phyloP scores from a whole-genome alignment of 2,888 invertebrate genomes.

The Charanyca ferruginea region DNA sequence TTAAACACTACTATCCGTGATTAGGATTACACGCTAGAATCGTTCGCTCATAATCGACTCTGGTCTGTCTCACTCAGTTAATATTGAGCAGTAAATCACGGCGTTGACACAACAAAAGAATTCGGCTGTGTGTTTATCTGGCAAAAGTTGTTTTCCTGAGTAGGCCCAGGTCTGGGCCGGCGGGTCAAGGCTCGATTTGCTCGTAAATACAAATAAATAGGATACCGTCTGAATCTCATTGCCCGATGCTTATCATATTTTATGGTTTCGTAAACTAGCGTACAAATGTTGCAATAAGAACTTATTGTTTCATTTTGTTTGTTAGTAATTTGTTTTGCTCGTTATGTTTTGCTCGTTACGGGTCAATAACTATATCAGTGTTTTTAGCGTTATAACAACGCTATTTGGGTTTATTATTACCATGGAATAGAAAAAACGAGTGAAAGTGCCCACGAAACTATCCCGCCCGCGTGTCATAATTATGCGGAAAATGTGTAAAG shows the following conservation, averaged over 20 bases:
- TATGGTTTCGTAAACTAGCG: slow-evolving; percentile 83
- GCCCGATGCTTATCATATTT: slow-evolving; percentile 88
- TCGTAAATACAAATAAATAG: slow-evolving; percentile 89
- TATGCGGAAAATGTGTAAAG: too few relatives aligned
- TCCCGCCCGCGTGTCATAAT: too few relatives aligned
- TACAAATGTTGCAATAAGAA: slow-evolving; percentile 81
- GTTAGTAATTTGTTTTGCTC: slow-evolving; percentile 23
- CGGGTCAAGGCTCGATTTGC: slow-evolving; percentile 83
- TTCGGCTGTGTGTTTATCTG: slow-evolving; percentile 74
- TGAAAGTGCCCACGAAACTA: too few relatives aligned
- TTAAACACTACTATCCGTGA: slow-evolving; percentile 70
- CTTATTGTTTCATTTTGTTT: slow-evolving; percentile 75
- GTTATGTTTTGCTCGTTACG: not conserved
- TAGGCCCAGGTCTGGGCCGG: slow-evolving; percentile 68
- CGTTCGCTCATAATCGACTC: slow-evolving; percentile 55
- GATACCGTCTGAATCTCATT: slow-evolving; percentile 84
- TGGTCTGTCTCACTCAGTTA: slow-evolving; percentile 60
- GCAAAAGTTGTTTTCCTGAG: slow-evolving; percentile 78
- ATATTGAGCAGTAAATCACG: slow-evolving; percentile 73
- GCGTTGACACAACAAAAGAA: slow-evolving; percentile 69
- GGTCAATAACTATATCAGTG: slow-evolving; percentile 1
- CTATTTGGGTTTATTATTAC: not conserved
- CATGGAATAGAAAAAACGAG: too few relatives aligned
- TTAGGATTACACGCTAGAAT: slow-evolving; percentile 61
- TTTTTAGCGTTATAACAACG: not conserved